These are phyloP conservation scores for Rana temporaria DNA, from an alignment of 2,113 vertebrate species.

Conservation along the genomic window DNA sequence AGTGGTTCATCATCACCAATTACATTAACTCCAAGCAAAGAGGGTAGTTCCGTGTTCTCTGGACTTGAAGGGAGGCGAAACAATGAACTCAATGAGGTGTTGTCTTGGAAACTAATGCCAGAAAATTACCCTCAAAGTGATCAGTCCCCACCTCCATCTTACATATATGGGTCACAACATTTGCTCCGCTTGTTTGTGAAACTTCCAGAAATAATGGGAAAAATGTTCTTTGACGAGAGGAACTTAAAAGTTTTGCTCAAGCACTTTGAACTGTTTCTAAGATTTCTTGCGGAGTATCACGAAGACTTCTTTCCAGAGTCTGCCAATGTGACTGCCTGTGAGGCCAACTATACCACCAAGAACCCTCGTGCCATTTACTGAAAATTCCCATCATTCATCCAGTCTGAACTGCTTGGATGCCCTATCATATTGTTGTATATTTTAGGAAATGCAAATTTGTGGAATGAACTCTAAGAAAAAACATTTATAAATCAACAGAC, in stretches of 20 bases:
- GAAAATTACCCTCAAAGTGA: conserved; percentile 92
- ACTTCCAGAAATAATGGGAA: conserved; percentile 93
- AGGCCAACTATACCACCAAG: conserved; percentile 95
- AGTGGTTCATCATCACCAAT: conserved; percentile 94
- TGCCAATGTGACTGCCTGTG: conserved; percentile 92
- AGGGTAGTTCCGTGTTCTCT: conserved; percentile 87
- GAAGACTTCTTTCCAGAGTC: conserved; percentile 97
- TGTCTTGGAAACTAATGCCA: conserved; percentile 91
- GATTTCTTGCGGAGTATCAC: conserved; percentile 96
- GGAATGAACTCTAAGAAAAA: conserved; percentile 59
- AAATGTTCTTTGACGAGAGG: conserved; percentile 96
- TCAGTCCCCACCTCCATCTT: conserved; percentile 91
- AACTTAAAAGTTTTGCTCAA: conserved; percentile 93
- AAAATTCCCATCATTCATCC: conserved; percentile 63
- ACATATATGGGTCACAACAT: conserved; percentile 95
- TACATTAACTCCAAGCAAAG: conserved; percentile 92
- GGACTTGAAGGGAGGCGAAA: conserved; percentile 91
- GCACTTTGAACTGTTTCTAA: conserved; percentile 93
- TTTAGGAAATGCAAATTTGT: conserved; percentile 20
- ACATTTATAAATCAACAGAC: conserved; percentile 8
- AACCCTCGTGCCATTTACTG: conserved; percentile 90
- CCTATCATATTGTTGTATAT: conserved; percentile 19
- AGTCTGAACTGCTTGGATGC: conserved; percentile 18
- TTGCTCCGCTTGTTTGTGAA: conserved; percentile 94
- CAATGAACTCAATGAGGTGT: conserved; percentile 95